Conservation (phyloP, 2,797 vertebrate genomes). For the Premnoplex brunnescens region DNA sequence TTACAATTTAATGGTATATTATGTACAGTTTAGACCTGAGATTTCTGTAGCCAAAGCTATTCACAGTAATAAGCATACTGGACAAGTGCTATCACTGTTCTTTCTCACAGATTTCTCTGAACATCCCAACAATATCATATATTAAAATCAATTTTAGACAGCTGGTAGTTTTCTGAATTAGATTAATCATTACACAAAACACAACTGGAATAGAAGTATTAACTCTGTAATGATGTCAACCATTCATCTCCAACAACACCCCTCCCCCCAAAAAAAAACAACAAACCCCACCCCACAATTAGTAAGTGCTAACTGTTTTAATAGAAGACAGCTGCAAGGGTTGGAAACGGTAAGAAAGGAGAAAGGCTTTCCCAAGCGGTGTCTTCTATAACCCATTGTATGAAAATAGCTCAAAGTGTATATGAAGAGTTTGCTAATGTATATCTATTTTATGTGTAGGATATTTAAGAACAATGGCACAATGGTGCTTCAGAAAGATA, state of each 20-base stretch:
- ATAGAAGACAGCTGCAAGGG: not conserved
- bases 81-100: not conserved
- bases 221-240: not conserved
- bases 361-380: not conserved
- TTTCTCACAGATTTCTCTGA: not conserved
- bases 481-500: not conserved
- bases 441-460: not conserved
- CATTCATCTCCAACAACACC: not conserved
- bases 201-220: not conserved
- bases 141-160: not conserved
- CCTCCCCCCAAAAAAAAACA: not conserved
- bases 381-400: not conserved
- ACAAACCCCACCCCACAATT: not conserved
- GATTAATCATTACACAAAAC: not conserved
- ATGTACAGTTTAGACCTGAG: not conserved
- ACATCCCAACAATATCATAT: not conserved
- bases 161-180: not conserved
- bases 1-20: conserved; percentile 27
- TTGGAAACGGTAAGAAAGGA: not conserved
- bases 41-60: not conserved
- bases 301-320: not conserved
- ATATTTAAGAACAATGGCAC: not conserved
- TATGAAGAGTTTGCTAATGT: not conserved
- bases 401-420: not conserved
- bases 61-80: not conserved